Evolutionary conservation across 2,113 vertebrate genomes (phyloP), one percentile per base, ranked within the genome.

Genomic region (Sebastes schlegelii): DNA sequence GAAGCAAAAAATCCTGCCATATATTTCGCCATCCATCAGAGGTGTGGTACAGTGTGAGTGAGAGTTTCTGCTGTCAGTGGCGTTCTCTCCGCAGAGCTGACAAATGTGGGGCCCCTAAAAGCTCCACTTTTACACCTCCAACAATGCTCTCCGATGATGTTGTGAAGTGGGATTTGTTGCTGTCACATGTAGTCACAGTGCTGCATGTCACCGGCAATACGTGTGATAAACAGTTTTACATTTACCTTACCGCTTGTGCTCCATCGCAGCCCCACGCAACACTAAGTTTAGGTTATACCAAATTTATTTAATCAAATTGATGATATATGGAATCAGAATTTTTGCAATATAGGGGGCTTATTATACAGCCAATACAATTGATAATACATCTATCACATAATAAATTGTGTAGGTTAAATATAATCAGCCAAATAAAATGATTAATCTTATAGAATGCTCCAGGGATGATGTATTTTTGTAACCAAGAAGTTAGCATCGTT

Each of bases 1-100:
- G 77, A 90, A 78, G 82, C 75, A 74, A 79, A 88, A 34, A 80
- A 83, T 81, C 75, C 80, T 78, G 57, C 80, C 69, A 54, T 80
- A 49, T 63, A 74, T 85, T 82, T 81, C 55, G 19, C 83, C 65
- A 72, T 86, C 87, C 68, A 66, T 85, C 86, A 62, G 72, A 87
- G 76, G 79, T 83, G 82, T 77, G 71, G 66, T 60, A 62, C 74
- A 73, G 77, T 11, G 45, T 69, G 34, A 34, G 34, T 4, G 34
- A 34, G 34, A 34, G 34, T 34, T 34, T 34, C 4, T 19, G 21
- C 69, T 80, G 65, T 80, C 77, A 68, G 77, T 49, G 0, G 73
- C 10, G 60, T 60, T 85, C 69, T 42, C 17, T 0, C 55, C 4
- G 34, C 26, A 9, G 26, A 61, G 67, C 54, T 79, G 83, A 86